Percentiles rank a stretch among this genome's conserved stretches.
Conservation (phyloP, 2,888 invertebrate species). For the Acanthosepion pharaonis region DNA sequence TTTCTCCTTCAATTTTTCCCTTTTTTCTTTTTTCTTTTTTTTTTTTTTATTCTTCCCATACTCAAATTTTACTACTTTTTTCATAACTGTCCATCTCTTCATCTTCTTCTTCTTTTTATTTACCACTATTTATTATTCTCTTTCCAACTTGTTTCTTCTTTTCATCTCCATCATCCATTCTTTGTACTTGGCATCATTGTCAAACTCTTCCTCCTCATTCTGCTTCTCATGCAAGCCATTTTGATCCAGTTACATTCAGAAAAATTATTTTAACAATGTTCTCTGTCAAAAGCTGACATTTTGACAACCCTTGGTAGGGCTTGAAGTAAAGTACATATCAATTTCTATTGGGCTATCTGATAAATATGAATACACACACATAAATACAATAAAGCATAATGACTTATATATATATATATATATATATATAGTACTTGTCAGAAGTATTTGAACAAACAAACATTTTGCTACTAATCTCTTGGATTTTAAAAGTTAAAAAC, state of each 20-base stretch:
- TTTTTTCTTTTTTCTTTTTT: too few species aligned
- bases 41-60: too few species aligned
- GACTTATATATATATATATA: too few species aligned
- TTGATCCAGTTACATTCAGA: background rate
- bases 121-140: background rate
- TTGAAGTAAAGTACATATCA: background rate
- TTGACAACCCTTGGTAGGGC: background rate
- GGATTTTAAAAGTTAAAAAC: too few species aligned
- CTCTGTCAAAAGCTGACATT: background rate
- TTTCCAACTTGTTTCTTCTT: background rate
- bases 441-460: too few species aligned
- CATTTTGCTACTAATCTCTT: too few species aligned
- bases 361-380: background rate
- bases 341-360: background rate
- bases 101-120: too few species aligned
- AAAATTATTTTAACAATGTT: background rate
- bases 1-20: too few species aligned
- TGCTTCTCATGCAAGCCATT: background rate
- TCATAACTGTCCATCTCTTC: too few species aligned
- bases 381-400: too few species aligned
- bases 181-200: background rate
- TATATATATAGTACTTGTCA: too few species aligned
- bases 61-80: too few species aligned
- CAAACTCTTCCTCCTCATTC: background rate
- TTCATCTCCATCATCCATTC: background rate